phyloP scores from a whole-genome alignment of 2,113 vertebrate genomes.

The Electrona antarctica region DNA sequence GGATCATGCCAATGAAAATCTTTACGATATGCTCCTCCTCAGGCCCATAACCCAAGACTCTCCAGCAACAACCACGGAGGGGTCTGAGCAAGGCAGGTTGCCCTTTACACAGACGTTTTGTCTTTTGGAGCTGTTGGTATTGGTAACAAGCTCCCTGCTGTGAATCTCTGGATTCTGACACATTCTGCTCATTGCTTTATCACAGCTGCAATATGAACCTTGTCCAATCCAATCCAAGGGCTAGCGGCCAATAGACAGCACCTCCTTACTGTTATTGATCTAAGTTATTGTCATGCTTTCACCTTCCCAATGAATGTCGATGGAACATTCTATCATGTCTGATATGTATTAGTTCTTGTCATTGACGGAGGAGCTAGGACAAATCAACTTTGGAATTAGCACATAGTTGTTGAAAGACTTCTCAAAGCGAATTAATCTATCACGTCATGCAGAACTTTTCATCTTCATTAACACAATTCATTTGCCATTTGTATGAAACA shows the following conservation, averaged over 20 bases:
- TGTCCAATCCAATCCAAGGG: conserved; percentile 35
- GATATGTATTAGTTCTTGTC: too few relatives aligned
- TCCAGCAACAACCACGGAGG: conserved; percentile 33
- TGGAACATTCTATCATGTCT: too few relatives aligned
- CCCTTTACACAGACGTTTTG: conserved; percentile 51
- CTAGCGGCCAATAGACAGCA: conserved; percentile 40
- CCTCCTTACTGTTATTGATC: conserved; percentile 38
- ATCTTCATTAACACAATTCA: background rate
- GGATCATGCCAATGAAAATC: conserved; percentile 40
- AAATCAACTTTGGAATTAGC: conserved; percentile 24
- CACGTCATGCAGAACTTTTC: conserved; percentile 3
- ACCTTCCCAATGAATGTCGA: background rate
- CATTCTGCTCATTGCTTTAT: background rate
- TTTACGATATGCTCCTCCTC: background rate
- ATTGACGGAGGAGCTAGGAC: background rate
- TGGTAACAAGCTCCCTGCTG: conserved; percentile 57
- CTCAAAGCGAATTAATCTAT: conserved; percentile 2
- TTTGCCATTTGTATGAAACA: background rate
- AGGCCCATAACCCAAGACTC: conserved; percentile 37
- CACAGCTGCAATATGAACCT: conserved; percentile 8
- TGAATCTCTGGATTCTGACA: conserved; percentile 14
- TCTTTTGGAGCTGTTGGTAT: conserved; percentile 55
- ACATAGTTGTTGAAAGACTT: background rate
- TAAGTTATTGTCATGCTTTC: conserved; percentile 22
- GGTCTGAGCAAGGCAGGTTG: conserved; percentile 38